Evolutionary conservation across 92 coral and sea anemone species (phyloP).

Genomic region (Zoanthus solanderi): DNA sequence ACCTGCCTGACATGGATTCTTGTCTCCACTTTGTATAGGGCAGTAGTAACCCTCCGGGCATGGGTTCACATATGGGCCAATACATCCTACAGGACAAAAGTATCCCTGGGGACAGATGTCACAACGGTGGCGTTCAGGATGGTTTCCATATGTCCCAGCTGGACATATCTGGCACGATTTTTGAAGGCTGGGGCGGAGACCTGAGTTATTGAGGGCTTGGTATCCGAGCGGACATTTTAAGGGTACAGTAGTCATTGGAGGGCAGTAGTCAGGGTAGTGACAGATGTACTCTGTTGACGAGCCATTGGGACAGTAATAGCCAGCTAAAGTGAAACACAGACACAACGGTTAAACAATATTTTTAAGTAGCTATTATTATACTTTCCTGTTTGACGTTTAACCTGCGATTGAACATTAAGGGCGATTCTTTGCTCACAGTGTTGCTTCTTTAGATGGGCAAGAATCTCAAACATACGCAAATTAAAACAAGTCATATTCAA

Average conservation of each 20-base stretch:
- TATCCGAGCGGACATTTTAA: conserved; percentile 85
- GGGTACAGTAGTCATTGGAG: conserved; percentile 66
- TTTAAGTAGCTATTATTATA: background rate
- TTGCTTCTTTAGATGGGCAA: too few relatives aligned
- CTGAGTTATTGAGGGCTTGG: conserved; percentile 61
- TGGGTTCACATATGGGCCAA: conserved; percentile 81
- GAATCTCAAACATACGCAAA: too few relatives aligned
- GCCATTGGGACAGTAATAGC: conserved; percentile 83
- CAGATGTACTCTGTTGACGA: conserved; percentile 58
- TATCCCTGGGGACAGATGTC: conserved; percentile 86
- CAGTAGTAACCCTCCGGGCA: conserved; percentile 92
- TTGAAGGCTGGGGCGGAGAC: conserved; percentile 68
- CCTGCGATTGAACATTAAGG: too few relatives aligned
- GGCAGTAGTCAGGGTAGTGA: conserved; percentile 90
- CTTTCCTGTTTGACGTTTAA: background rate
- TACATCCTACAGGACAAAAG: conserved; percentile 87
- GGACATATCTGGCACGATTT: conserved; percentile 73
- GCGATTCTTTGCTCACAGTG: too few relatives aligned
- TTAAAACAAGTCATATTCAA: too few relatives aligned
- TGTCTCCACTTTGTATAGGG: conserved; percentile 72
- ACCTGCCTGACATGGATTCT: conserved; percentile 88
- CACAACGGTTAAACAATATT: background rate
- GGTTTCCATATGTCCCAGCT: conserved; percentile 85
- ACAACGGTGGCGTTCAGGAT: conserved; percentile 79
- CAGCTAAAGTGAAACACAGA: conserved; percentile 60